Base-by-base conservation (phyloP, 2,797 vertebrate genomes). In the Diceros bicornis region DNA sequence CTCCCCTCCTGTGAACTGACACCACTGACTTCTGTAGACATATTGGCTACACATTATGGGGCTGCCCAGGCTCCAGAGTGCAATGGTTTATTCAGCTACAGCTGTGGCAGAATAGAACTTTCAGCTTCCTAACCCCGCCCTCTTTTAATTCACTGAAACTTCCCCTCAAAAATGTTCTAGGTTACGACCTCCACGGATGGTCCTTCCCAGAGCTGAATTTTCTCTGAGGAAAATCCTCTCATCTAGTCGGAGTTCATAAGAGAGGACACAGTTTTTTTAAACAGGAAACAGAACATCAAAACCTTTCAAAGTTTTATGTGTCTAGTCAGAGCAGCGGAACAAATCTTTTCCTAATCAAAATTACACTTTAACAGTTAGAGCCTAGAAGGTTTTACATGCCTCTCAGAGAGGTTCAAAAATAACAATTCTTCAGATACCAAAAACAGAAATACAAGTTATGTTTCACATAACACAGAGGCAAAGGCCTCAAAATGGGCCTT, bases 231-330 rank as follows among this genome's bases (percentile, higher is more conserved):
- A 97, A 88, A 93, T 78, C 89, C 87, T 95, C 81, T 93, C 93
- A 93, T 91, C 87, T 66, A 85, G n/a, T 52, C 13, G n/a, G 69
- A 93, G 91, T 78, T 97, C 52, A 32, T 1, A 95, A 64, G 37
- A 41, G 13, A 96, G 64, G 37, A 77, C 66, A 64, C 8, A 17
- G 4, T 90, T 61, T 82, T 59, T 79, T 61, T 1, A 16, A 95
- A 92, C 92, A 98, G 95, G 97, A 98, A 97, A 96, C 21, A 71
- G 59, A 96, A 82, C 79, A 74, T 96, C 78, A 96, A 91, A 96
- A 93, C 66, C 34, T 93, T 93, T 78, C 91, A 68, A 91, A 89
- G 91, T 96, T 97, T 96, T 82, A 93, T 87, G 52, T 52, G 44
- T 44, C 71, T 95, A 71, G 50, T 97, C 85, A 77, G 18, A 91